phyloP scores from a whole-genome alignment of 2,888 invertebrate species.

The Eugnorisma glareosa region DNA sequence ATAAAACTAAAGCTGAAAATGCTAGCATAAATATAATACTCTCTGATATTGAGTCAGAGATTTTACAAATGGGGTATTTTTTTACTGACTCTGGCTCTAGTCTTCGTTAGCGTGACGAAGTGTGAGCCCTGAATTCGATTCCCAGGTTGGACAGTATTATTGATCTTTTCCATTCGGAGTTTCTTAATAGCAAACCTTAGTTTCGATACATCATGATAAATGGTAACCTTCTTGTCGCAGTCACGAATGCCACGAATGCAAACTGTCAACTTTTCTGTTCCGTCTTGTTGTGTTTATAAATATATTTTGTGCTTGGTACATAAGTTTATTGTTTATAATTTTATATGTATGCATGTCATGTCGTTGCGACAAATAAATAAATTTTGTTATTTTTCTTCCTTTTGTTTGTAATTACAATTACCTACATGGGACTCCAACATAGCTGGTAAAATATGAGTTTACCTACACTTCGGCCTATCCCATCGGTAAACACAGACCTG shows the following conservation, averaged over 20 bases:
- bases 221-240: background rate
- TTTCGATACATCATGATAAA: background rate
- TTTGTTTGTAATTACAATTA: background rate
- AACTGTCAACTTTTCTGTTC: background rate
- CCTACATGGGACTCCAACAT: background rate
- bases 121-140: background rate
- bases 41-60: background rate
- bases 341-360: background rate
- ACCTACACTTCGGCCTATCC: background rate
- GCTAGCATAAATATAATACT: slow-evolving; percentile 13
- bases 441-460: background rate
- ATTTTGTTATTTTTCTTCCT: background rate
- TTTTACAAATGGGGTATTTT: background rate
- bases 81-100: background rate
- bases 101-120: background rate
- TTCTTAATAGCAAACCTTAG: background rate
- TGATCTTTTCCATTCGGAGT: background rate
- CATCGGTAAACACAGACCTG: background rate
- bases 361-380: background rate
- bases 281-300: background rate
- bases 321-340: background rate
- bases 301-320: background rate
- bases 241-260: background rate
- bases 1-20: slow-evolving; percentile 22
- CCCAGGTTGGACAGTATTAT: background rate